Conservation (phyloP, 2,888 invertebrate species). For the Drosophila helvetica region DNA sequence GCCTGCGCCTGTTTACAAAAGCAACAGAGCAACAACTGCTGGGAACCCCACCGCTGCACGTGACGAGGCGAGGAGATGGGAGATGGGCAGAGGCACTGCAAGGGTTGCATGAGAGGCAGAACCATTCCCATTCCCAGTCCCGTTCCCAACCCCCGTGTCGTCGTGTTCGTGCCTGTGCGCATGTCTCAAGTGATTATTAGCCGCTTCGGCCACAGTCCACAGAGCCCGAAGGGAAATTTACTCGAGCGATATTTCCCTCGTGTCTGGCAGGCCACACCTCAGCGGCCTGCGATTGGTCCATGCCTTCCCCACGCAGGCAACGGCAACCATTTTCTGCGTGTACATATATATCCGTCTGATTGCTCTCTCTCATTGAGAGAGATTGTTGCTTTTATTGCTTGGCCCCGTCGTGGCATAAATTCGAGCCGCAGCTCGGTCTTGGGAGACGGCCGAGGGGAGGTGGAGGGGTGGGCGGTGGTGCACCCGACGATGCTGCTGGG, state of each 20-base stretch:
- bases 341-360: constrained; percentile 42
- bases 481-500: constrained; percentile 33
- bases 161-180: constrained; percentile 58
- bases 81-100: constrained; percentile 26
- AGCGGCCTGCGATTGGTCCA: constrained; percentile 73
- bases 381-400: constrained; percentile 8
- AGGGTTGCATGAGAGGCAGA: constrained; percentile 61
- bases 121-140: constrained; percentile 34
- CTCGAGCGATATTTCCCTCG: constrained; percentile 77
- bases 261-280: constrained; percentile 75
- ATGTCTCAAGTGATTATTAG: constrained; percentile 80
- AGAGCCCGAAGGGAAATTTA: constrained; percentile 64
- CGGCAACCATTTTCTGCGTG: constrained; percentile 79
- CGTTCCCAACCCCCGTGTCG: constrained; percentile 34
- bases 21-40: constrained; percentile 62
- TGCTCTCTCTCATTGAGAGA: constrained; percentile 59
- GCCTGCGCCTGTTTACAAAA: constrained; percentile 79
- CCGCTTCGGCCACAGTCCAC: constrained; percentile 33
- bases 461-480: constrained; percentile 34
- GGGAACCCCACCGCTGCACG: constrained; percentile 48
- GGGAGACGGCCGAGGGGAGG: constrained; percentile 25
- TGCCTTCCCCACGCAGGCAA: constrained; percentile 63
- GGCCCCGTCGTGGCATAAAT: constrained; percentile 47
- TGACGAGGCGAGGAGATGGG: constrained; percentile 26
- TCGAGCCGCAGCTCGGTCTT: constrained; percentile 16